phyloP scores from a whole-genome alignment of 2,888 invertebrate species.

The Megamerina dolium region DNA sequence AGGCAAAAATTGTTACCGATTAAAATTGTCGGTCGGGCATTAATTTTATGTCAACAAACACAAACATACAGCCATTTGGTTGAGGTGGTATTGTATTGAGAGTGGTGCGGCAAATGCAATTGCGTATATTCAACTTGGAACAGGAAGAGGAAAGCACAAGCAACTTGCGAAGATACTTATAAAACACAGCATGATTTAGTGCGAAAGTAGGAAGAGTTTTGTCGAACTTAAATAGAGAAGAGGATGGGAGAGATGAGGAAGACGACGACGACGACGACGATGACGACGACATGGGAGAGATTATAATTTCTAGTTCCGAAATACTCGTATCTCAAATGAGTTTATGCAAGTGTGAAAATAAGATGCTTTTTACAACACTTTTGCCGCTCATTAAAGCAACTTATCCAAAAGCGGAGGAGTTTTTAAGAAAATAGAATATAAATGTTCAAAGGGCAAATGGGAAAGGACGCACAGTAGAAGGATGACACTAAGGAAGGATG shows the following conservation, averaged over 20 bases:
- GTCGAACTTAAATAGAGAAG: too few species aligned
- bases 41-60: constrained; percentile 40
- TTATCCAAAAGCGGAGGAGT: too few species aligned
- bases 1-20: constrained; percentile 40
- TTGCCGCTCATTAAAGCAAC: not conserved
- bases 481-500: too few species aligned
- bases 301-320: not conserved
- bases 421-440: too few species aligned
- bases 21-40: constrained; percentile 43
- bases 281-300: not conserved
- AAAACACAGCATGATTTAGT: too few species aligned
- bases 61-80: too few species aligned
- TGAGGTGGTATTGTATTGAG: too few species aligned
- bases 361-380: constrained; percentile 28
- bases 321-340: constrained; percentile 24
- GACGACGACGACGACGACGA: not conserved
- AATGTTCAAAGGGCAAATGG: too few species aligned
- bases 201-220: too few species aligned
- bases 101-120: constrained; percentile 10
- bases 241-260: not conserved
- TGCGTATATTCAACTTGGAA: constrained; percentile 6
- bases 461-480: too few species aligned
- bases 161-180: not conserved
- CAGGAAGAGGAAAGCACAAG: not conserved
- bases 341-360: constrained; percentile 41